These are phyloP conservation scores for Steinernema feltiae DNA, from an alignment of 1,140 invertebrate species.

Conservation along the genomic window DNA sequence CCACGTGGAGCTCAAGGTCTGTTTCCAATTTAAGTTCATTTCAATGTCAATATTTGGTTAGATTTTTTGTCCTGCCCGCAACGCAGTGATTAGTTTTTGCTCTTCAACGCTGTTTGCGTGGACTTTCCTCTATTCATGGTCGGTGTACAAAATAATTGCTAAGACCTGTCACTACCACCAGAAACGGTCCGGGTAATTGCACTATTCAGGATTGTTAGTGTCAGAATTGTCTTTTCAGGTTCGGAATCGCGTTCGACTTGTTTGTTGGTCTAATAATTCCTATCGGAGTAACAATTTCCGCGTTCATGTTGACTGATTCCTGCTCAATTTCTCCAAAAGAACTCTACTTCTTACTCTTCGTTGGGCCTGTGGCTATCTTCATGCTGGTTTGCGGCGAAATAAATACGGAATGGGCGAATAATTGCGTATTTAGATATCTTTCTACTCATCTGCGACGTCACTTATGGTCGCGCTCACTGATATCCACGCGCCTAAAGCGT, in stretches of 20 bases:
- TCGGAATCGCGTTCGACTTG: conserved; percentile 11
- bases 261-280: conserved; percentile 27
- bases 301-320: background rate
- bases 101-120: conserved; percentile 33
- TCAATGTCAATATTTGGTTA: conserved; percentile 5
- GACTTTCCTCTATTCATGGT: conserved; percentile 32
- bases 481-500: background rate
- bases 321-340: background rate
- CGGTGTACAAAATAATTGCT: conserved; percentile 33
- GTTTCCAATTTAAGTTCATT: background rate
- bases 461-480: conserved; percentile 28
- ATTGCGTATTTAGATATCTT: conserved; percentile 30
- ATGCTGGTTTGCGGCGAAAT: background rate
- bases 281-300: conserved; percentile 22
- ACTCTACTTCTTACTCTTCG: background rate
- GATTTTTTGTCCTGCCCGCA: conserved; percentile 33
- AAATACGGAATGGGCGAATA: background rate
- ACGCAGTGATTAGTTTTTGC: conserved; percentile 33
- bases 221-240: background rate
- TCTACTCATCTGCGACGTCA: conserved; percentile 36
- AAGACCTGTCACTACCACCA: conserved; percentile 21
- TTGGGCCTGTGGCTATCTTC: conserved; percentile 16
- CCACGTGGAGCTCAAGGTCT: background rate
- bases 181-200: conserved; percentile 20
- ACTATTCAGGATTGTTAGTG: background rate